phyloP scores from a whole-genome alignment of 2,888 invertebrate species.

The Drepana falcataria region DNA sequence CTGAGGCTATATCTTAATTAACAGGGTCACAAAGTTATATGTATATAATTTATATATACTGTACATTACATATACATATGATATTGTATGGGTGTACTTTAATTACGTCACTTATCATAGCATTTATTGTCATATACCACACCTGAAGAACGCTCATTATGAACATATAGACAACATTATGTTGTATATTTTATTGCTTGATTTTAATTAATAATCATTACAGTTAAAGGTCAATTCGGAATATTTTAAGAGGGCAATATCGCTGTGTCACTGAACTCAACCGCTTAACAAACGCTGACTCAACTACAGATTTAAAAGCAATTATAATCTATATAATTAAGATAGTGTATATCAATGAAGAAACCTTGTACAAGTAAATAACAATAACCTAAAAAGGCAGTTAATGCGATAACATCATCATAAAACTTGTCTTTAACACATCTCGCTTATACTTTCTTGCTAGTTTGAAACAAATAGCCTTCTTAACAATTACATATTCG shows the following conservation, averaged over 20 bases:
- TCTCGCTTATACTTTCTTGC: too few relatives aligned
- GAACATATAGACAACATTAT: constrained; percentile 30
- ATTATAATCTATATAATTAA: too few relatives aligned
- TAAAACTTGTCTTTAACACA: too few relatives aligned
- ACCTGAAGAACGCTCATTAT: constrained; percentile 76
- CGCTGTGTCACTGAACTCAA: too few relatives aligned
- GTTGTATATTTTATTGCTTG: constrained; percentile 1
- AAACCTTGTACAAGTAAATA: too few relatives aligned
- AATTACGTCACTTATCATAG: constrained; percentile 34
- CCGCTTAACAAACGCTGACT: too few relatives aligned
- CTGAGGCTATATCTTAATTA: constrained; percentile 56
- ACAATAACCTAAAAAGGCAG: too few relatives aligned
- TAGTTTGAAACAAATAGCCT: too few relatives aligned
- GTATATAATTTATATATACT: constrained; percentile 34
- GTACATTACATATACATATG: constrained; percentile 39
- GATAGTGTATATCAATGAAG: too few relatives aligned
- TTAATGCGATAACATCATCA: too few relatives aligned
- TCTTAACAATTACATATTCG: too few relatives aligned
- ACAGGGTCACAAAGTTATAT: constrained; percentile 68
- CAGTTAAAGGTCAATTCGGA: not conserved
- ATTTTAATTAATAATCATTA: not conserved
- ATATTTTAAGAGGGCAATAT: not conserved
- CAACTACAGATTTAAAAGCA: too few relatives aligned
- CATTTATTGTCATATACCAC: constrained; percentile 63
- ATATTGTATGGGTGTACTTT: constrained; percentile 16